Conservation (phyloP, 2,113 vertebrate species). For the Grammomys dolichurus region DNA sequence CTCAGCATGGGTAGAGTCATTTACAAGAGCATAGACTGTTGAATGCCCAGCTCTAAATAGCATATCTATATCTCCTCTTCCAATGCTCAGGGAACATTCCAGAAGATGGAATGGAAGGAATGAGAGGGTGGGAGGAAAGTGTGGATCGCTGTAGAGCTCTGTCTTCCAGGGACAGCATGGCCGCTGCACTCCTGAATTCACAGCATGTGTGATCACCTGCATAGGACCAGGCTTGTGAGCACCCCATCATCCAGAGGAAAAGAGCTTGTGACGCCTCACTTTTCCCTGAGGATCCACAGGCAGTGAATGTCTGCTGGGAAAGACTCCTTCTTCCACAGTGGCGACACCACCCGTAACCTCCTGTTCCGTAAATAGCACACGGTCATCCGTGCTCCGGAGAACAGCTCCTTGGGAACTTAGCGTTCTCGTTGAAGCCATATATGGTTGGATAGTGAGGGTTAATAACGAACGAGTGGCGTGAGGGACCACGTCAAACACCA, state of each 20-base stretch:
- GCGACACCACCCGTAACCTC: background rate
- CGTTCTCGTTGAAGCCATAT: fast-evolving
- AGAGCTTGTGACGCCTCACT: too few species aligned
- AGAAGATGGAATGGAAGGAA: background rate
- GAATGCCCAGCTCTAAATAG: background rate
- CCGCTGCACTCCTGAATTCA: background rate
- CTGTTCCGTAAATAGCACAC: background rate
- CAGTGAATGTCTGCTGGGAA: background rate
- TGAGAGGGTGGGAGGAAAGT: background rate
- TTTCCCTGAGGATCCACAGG: background rate
- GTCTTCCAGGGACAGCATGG: background rate
- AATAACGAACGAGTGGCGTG: fast-evolving
- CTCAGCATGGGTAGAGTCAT: background rate
- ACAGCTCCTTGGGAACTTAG: background rate
- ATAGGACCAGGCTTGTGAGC: background rate
- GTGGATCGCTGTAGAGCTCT: background rate
- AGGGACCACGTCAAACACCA: fast-evolving
- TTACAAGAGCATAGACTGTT: too few species aligned
- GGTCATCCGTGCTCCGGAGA: background rate
- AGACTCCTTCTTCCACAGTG: background rate
- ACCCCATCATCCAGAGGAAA: background rate
- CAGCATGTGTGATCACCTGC: background rate
- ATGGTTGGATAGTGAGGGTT: background rate
- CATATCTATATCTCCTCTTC: background rate
- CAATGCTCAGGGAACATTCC: background rate